Conservation (phyloP, 2,888 invertebrate genomes). For the Tipula vernalis region DNA sequence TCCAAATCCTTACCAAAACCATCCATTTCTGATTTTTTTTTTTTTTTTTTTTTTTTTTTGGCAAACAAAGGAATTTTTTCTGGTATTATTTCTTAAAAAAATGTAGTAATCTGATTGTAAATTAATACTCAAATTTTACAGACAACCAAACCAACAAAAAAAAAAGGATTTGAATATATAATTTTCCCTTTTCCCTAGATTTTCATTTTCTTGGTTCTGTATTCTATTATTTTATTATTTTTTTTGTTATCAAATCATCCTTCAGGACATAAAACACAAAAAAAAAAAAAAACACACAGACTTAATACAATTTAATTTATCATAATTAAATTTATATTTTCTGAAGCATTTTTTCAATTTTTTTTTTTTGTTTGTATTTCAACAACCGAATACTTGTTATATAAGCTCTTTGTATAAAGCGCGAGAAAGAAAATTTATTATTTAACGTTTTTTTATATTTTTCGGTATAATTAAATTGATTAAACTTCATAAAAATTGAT, state of each 20-base stretch:
- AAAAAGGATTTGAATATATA: background rate
- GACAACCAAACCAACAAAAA: background rate
- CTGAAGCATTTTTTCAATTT: background rate
- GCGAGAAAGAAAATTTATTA: background rate
- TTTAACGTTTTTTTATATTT: background rate
- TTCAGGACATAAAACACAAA: background rate
- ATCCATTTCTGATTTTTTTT: no score
- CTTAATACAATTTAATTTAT: background rate
- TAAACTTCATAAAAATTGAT: background rate
- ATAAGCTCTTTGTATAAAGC: background rate
- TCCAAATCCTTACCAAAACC: background rate
- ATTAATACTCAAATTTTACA: constrained; percentile 4
- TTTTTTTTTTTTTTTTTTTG: background rate
- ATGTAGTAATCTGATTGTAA: background rate
- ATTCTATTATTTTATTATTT: background rate
- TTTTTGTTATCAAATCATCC: background rate
- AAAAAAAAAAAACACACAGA: background rate
- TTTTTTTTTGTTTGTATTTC: background rate
- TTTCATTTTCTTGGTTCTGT: background rate
- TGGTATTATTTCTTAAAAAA: background rate
- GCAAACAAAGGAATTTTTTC: background rate
- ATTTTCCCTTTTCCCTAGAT: background rate
- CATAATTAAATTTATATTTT: background rate
- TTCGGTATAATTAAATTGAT: background rate
- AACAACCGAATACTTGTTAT: background rate